Evolutionary conservation across 2,888 invertebrate genomes (phyloP), one percentile per base, ranked within the genome.

Genomic region (Eupsilia transversa): DNA sequence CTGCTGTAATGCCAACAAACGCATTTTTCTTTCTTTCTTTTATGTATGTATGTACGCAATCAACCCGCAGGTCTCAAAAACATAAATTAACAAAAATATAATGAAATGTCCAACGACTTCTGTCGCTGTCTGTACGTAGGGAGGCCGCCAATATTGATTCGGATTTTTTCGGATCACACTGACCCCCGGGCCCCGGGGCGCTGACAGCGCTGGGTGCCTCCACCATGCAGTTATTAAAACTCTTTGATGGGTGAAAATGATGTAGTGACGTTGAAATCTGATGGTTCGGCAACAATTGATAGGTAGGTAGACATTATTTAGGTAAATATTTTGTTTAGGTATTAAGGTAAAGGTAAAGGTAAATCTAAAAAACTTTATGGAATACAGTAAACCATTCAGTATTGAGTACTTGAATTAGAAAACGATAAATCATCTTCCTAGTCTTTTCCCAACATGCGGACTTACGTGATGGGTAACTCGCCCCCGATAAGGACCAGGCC

Each of bases 121-220:
- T 69, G 33, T 56, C 41, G 20, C 41, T 23, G 27, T 23, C 76
- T 49, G 76, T 77, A 61, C 70, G 7, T 27, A 41, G 78, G 78
- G 82, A 38, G 65, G 41, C 35, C 12, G 60, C 33, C 67, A 38
- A 79, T 79, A 83, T 83, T 79, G 83, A 83, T 83, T 83, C 72
- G 57, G 30, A n/a, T n/a, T n/a, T n/a, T 74, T 66, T 54, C 49
- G 75, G 35, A 64, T 49, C 46, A 54, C 46, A 64, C 77, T 80
- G 81, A 76, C 81, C 75, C 69, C 49, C 23, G 9, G 0, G 12
- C 54, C 17, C 5, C 12, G 2, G 27, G 33, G 54, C 54, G 27
- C 20, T 2, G 35, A 41, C 30, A 14, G 41, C 17, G 38, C 6
- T 4, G 64, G 41, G 43, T 43, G 72, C 56, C 54, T n/a, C 38